Evolutionary conservation across 2,113 vertebrate species (phyloP), one percentile per base, ranked within the genome.

Genomic region (Trochalopteron elliotii): DNA sequence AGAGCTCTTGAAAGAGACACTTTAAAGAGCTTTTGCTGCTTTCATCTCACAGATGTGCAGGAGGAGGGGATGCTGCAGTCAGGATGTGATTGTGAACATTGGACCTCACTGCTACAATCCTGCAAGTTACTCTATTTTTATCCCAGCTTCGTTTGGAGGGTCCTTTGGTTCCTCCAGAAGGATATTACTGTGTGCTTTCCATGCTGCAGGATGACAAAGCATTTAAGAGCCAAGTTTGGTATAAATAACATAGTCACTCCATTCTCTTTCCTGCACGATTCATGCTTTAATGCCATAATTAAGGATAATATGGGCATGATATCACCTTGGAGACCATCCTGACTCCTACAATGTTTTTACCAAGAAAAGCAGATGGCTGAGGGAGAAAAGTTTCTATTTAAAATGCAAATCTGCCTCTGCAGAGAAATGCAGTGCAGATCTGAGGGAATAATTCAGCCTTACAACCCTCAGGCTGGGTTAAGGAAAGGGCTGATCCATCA

Each of bases 121-220:
- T 76, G 50, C 47, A 76, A 35, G 24, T 76, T 44, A 50, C 35
- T 89, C 75, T 96, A 24, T 90, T 96, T 95, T 96, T 91, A 93
- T 70, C 85, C 39, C 47, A 91, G 76, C 82, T 92, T 74, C 64
- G 4, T 74, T 23, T 61, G 44, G 68, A 93, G 64, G 71, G 50
- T 67, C 55, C 68, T 92, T 88, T 90, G 79, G 81, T 90, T 63
- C 55, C 69, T 64, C 68, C 56, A 63, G 64, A 35, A 90, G 59
- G 60, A 42, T 77, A 19, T 81, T 21, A 25, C 68, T 31, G 42
- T 18, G 50, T 53, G n/a, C 59, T 42, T 93, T 52, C 7, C 7
- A 59, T n/a, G 30, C 44, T 86, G 88, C 93, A 95, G 91, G 65
- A 87, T 94, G 87, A 95, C 87, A 72, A 87, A 84, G 91, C 78